These are phyloP conservation scores for Heteropelma amictum DNA, from an alignment of 2,888 invertebrate species.

Conservation along the genomic window DNA sequence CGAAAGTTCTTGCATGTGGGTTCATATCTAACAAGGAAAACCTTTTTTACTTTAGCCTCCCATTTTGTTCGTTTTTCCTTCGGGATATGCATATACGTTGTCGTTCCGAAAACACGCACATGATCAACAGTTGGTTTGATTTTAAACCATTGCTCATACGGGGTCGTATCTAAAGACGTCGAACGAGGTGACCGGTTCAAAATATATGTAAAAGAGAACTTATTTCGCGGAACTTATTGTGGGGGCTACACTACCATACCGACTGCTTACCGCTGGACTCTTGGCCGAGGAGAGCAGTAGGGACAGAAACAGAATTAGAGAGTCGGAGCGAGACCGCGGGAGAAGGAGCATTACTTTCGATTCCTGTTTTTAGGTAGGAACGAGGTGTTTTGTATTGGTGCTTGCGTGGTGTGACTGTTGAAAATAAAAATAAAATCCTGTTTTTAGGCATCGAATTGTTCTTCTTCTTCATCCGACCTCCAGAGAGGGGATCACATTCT, in stretches of 20 bases:
- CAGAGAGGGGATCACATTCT: background rate
- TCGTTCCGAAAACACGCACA: no score
- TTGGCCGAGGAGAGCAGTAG: background rate
- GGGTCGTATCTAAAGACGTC: no score
- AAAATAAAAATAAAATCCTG: conserved; percentile 1
- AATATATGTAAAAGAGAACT: background rate
- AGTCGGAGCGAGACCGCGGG: background rate
- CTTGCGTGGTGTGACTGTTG: background rate
- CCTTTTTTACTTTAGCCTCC: no score
- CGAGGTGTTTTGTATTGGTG: background rate
- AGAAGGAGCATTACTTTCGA: conserved; percentile 9
- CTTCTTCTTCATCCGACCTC: background rate
- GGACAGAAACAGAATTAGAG: background rate
- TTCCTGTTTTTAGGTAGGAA: conserved; percentile 14
- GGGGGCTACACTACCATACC: background rate
- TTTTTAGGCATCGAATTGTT: conserved; percentile 21
- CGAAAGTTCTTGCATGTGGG: no score
- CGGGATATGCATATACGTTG: no score
- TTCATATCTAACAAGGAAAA: no score
- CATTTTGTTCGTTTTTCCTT: no score
- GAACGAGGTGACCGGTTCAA: no score
- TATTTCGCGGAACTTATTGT: background rate
- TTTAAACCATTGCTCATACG: no score
- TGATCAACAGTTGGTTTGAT: no score
- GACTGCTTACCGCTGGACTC: background rate